These are phyloP conservation scores for Triops longicaudatus DNA, from an alignment of 1,140 invertebrate species.

Conservation along the genomic window DNA sequence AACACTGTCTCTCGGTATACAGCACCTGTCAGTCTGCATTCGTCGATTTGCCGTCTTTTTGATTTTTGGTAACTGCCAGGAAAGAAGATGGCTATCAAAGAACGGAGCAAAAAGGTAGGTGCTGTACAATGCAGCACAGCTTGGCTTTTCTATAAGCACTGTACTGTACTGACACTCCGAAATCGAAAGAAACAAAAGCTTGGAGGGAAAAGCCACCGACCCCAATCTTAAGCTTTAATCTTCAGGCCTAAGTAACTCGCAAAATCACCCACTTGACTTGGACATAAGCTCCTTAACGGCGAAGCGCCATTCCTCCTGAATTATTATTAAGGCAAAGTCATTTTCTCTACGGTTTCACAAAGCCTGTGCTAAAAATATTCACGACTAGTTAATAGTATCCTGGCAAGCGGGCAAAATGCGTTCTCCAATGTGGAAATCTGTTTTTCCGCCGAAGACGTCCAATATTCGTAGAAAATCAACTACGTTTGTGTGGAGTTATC, in stretches of 20 bases:
- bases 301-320: background rate
- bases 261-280: background rate
- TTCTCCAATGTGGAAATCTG: background rate
- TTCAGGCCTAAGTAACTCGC: background rate
- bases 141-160: background rate
- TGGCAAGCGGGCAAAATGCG: background rate
- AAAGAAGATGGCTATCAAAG: background rate
- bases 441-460: background rate
- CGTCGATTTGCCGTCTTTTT: background rate
- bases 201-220: background rate
- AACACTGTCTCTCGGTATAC: background rate
- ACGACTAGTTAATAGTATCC: background rate
- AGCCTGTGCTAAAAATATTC: background rate
- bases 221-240: background rate
- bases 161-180: background rate
- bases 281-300: background rate
- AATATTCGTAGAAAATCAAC: background rate
- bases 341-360: background rate
- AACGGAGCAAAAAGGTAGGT: background rate
- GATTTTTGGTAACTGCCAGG: background rate
- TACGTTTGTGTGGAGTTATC: background rate
- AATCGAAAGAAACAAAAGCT: background rate
- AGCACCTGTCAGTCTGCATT: slow-evolving; percentile 1
- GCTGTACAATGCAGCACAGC: background rate
- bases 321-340: background rate